These are phyloP conservation scores for Rhingia campestris DNA, from an alignment of 2,888 invertebrate genomes.

Conservation along the genomic window DNA sequence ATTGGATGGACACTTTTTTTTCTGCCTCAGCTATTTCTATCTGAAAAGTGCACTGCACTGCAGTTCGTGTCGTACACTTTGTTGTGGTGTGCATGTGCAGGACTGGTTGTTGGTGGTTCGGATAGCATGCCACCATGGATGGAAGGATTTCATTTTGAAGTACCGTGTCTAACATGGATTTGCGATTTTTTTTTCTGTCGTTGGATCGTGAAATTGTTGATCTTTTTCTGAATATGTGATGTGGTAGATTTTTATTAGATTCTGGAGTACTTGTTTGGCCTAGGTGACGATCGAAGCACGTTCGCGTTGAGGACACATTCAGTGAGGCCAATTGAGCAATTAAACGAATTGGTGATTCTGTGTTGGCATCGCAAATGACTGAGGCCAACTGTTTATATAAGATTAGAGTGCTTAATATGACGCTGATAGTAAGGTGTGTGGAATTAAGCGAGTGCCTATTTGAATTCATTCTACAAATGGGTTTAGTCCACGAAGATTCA, in stretches of 20 bases:
- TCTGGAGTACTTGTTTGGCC: slow-evolving; percentile 17
- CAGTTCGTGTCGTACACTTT: slow-evolving; percentile 14
- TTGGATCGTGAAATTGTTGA: slow-evolving; percentile 33
- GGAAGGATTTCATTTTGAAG: slow-evolving; percentile 42
- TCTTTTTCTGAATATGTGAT: slow-evolving; percentile 26
- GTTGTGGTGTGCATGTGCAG: slow-evolving; percentile 13
- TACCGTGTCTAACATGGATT: slow-evolving; percentile 51
- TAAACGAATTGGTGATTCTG: slow-evolving; percentile 13
- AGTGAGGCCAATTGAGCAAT: slow-evolving; percentile 28
- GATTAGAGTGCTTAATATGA: not conserved
- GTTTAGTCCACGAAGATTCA: too few species aligned
- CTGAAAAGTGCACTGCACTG: slow-evolving; percentile 55
- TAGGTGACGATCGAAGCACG: slow-evolving; percentile 27
- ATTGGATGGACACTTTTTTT: slow-evolving; percentile 53
- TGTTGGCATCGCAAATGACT: not conserved
- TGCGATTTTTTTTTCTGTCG: not conserved
- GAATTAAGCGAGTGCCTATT: slow-evolving; percentile 5
- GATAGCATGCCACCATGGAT: slow-evolving; percentile 42
- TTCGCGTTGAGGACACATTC: not conserved
- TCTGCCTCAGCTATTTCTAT: not conserved
- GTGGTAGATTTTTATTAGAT: slow-evolving; percentile 15
- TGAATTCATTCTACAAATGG: not conserved
- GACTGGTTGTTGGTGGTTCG: slow-evolving; percentile 39
- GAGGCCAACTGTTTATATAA: not conserved
- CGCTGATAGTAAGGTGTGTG: not conserved